Evolutionary conservation across 1,140 invertebrate genomes (phyloP), one percentile per base, ranked within the genome.

Genomic region (Tetraneura akinire): DNA sequence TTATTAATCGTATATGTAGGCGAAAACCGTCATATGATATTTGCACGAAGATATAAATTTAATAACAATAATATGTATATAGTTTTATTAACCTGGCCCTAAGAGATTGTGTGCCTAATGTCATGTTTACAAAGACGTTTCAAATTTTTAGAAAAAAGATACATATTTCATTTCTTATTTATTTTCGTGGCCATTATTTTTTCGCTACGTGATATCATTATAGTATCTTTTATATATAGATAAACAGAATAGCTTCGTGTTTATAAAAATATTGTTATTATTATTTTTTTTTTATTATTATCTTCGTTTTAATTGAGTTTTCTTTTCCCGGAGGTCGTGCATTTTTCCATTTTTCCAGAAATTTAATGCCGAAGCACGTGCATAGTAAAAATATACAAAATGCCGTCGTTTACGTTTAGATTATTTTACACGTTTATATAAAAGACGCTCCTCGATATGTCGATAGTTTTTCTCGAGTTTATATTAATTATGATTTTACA

Each of bases 151-250:
- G 53, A 57, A 18, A 76, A 57, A 6, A 23, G 32, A n/a, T 60
- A 10, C 21, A 18, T 29, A 26, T 71, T 71, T 51, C n/a, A n/a
- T 62, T n/a, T 18, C 74, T 5, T 62, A 5, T 32, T 55, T n/a
- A 60, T 45, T 26, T 45, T 62, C 47, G 23, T 42, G 23, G 32
- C 53, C 32, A 45, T 57, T 76, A 60, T 32, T 57, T 45, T n/a
- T 78, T 62, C 74, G 37, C 74, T 62, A 78, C 74, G 74, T 60
- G 53, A 57, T 14, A 21, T 78, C 60, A 62, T 78, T 78, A 60
- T 57, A 74, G 29, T 32, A 16, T 74, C 18, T 23, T 55, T n/a
- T n/a, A 37, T 49, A 49, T 68, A 68, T 47, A 68, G 70, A 29
- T 73, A 73, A 73, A 18, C 45, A 73, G 23, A 73, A n/a, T n/a